These are phyloP conservation scores for Aratinga solstitialis DNA, from an alignment of 2,797 vertebrate species.

Conservation along the genomic window DNA sequence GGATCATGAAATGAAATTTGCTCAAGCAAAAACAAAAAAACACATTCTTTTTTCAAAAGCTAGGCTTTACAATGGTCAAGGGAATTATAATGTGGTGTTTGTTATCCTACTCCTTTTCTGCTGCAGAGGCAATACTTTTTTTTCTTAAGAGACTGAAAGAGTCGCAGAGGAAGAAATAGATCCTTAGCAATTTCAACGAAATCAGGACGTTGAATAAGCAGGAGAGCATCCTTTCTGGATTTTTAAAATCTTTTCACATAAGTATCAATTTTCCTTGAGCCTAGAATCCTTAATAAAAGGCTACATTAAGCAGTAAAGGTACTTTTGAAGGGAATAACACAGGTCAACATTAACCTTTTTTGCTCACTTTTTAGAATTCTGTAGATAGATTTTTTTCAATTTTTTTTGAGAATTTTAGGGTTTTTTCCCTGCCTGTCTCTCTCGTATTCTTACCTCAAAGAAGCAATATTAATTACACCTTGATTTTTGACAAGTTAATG, in stretches of 20 bases:
- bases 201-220: not conserved
- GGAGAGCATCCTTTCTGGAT: not conserved
- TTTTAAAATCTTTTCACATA: not conserved
- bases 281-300: not conserved
- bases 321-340: not conserved
- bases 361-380: not conserved
- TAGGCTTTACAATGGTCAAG: not conserved
- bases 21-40: not conserved
- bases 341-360: not conserved
- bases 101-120: not conserved
- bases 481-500: not conserved
- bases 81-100: not conserved
- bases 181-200: not conserved
- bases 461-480: not conserved
- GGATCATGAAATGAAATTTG: not conserved
- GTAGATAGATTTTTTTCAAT: fast-evolving
- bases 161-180: not conserved
- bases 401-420: not conserved
- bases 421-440: not conserved
- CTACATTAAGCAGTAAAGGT: not conserved
- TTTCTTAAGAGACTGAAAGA: not conserved
- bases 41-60: not conserved
- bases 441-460: not conserved
- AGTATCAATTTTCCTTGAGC: not conserved
- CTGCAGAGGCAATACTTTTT: not conserved